A percentile compares a stretch with the other conserved stretches of the same genome.
Evolutionary conservation across 2,797 vertebrate genomes (phyloP).

Genomic region (Propithecus deckenii): DNA sequence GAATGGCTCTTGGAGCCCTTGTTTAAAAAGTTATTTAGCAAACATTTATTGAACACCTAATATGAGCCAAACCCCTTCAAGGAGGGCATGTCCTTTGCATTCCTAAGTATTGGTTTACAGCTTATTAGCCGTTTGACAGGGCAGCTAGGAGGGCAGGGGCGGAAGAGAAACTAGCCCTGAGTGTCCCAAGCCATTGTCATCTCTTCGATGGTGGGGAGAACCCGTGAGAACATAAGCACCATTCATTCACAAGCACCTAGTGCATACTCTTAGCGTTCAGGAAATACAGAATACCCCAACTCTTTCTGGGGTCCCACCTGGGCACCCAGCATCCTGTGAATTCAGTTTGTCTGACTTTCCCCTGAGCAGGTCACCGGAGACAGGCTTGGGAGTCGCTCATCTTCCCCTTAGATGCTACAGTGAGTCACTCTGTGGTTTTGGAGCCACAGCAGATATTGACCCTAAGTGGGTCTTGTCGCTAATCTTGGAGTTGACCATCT

Average conservation of each 20-base stretch:
- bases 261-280: rapidly evolving
- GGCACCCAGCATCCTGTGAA: not conserved
- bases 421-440: not conserved
- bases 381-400: not conserved
- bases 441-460: not conserved
- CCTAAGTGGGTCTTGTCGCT: not conserved
- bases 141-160: not conserved
- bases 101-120: conserved; percentile 30
- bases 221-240: not conserved
- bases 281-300: not conserved
- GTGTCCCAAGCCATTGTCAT: not conserved
- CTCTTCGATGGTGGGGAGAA: not conserved
- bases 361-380: not conserved
- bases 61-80: not conserved
- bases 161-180: not conserved
- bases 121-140: conserved; percentile 28
- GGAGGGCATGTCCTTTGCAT: not conserved
- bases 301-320: not conserved
- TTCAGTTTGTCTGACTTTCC: not conserved
- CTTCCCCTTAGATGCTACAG: not conserved
- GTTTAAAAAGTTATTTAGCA: not conserved
- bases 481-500: not conserved
- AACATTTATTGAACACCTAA: not conserved
- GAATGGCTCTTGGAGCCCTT: not conserved
- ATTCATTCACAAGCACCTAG: not conserved